A percentile compares a stretch with the other conserved stretches of the same genome.
These are phyloP conservation scores for Leucania comma DNA, from an alignment of 2,888 invertebrate genomes.

Conservation along the genomic window DNA sequence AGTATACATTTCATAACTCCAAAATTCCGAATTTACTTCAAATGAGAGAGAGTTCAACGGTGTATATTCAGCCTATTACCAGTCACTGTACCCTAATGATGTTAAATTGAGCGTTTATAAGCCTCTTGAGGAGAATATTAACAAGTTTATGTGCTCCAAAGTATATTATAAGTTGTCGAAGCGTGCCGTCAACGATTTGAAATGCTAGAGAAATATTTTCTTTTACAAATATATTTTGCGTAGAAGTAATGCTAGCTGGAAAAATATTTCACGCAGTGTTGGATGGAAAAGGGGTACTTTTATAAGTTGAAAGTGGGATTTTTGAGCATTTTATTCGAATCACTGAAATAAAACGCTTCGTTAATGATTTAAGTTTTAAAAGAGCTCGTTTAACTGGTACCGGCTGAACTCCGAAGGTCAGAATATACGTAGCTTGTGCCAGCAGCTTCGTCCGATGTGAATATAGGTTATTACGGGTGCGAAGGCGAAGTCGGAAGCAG, in stretches of 20 bases:
- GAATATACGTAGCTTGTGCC: too few relatives aligned
- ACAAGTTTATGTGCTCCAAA: slow-evolving; percentile 20
- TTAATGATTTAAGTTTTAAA: too few relatives aligned
- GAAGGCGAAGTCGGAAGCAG: too few relatives aligned
- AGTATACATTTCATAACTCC: slow-evolving; percentile 5
- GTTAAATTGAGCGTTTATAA: slow-evolving; percentile 47
- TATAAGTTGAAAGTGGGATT: neutral
- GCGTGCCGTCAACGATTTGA: slow-evolving; percentile 19
- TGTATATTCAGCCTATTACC: slow-evolving; percentile 2
- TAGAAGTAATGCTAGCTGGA: neutral
- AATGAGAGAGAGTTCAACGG: slow-evolving; percentile 21
- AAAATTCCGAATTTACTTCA: slow-evolving; percentile 1
- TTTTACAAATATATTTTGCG: slow-evolving; percentile 3
- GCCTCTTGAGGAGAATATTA: slow-evolving; percentile 36
- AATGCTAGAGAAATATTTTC: slow-evolving; percentile 21
- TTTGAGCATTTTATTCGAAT: neutral
- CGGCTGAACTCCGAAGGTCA: too few relatives aligned
- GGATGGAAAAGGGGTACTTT: neutral
- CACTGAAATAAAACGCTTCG: neutral
- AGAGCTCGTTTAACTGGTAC: too few relatives aligned
- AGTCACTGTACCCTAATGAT: slow-evolving; percentile 20
- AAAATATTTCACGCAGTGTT: neutral
- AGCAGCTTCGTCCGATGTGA: too few relatives aligned
- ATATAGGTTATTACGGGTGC: too few relatives aligned
- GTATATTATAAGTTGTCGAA: slow-evolving; percentile 28